Evolutionary conservation across 2,888 invertebrate genomes (phyloP), one percentile per base, ranked within the genome.

Genomic region (Polymixis flavicincta): DNA sequence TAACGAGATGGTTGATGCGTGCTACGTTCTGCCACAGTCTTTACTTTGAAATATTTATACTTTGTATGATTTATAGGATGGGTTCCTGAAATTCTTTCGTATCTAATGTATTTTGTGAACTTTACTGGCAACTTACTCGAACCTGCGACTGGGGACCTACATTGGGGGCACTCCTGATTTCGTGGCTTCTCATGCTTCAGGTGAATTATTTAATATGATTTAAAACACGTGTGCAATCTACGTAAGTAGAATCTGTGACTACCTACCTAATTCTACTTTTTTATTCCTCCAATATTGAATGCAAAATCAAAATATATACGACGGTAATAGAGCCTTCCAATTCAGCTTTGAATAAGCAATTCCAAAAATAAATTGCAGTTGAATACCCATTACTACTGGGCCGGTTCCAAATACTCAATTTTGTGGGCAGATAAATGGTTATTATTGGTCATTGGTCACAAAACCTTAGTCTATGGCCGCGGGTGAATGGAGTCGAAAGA

Each of bases 301-400:
- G 50, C 69, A 70, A 82, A 78, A 28, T 60, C 45, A 61, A 72
- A 68, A 76, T 71, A 54, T 37, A 54, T 32, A 72, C 32, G 22
- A 45, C 45, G 37, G 57, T 64, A 25, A 70, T n/a, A 22, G 25
- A 54, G 14, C 19, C 32, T 70, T 65, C 42, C 59, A 72, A 74
- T 65, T 45, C 37, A 66, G 28, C 28, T 73, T 72, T 76, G 50
- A 81, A 81, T 74, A 78, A 83, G 83, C 65, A 82, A 86, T 86
- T 83, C 65, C 50, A 80, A 85, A 86, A 77, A 73, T 78, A 86
- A 87, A 83, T 86, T 85, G 85, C 11, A 68, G 71, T 74, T 68
- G 64, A 74, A 67, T 63, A 61, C 17, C 73, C 52, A 82, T 83
- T 76, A 80, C 71, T 76, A 78, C 57, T 65, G 63, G 55, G 42